Conservation (phyloP, 1,140 invertebrate species). For the Laupala kohalensis region DNA sequence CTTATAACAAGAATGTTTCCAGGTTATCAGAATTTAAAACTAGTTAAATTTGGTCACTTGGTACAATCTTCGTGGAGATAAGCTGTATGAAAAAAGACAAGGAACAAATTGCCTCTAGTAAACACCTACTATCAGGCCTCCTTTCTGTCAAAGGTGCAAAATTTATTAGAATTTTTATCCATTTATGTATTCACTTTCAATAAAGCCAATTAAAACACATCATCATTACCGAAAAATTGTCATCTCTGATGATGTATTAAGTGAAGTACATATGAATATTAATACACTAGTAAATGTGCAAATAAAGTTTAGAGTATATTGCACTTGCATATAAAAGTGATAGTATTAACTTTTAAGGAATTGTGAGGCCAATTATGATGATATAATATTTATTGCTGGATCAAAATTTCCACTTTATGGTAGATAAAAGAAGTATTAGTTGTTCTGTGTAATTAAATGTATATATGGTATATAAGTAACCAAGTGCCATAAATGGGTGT, state of each 20-base stretch:
- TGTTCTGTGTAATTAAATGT: constrained; percentile 17
- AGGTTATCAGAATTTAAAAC: neutral
- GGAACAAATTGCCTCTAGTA: neutral
- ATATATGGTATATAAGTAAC: constrained; percentile 18
- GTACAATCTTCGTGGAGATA: neutral
- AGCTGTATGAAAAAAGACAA: neutral
- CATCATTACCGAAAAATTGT: neutral
- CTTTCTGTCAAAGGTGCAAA: neutral
- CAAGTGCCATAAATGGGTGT: constrained; percentile 18
- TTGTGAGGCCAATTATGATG: neutral
- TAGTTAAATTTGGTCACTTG: neutral
- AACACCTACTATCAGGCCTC: neutral
- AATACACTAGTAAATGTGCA: neutral
- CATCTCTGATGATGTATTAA: neutral
- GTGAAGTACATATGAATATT: neutral
- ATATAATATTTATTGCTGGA: constrained; percentile 3
- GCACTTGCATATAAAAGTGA: neutral
- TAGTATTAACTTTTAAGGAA: neutral
- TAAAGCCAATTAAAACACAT: neutral
- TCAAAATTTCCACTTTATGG: constrained; percentile 9
- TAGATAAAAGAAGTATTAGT: constrained; percentile 11
- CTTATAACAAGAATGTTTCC: too few species aligned
- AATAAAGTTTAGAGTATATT: neutral
- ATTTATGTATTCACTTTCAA: neutral
- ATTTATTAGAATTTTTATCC: neutral